Evolutionary conservation across 2,113 vertebrate species (phyloP).

Genomic region (Plectropomus leopardus): DNA sequence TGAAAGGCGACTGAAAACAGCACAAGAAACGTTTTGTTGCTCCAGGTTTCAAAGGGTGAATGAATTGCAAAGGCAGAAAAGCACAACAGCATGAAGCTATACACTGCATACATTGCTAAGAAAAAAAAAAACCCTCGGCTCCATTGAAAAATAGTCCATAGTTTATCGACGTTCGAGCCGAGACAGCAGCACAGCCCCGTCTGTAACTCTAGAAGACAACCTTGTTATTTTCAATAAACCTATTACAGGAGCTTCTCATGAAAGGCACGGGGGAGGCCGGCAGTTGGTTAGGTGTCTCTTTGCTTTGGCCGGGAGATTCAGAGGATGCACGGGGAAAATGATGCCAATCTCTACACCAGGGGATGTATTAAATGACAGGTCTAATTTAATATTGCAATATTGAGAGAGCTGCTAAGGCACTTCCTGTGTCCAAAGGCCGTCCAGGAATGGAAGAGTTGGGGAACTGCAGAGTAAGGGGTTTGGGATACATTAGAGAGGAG

Average conservation of each 20-base stretch:
- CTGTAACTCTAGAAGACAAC: slow-evolving; percentile 79
- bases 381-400: slow-evolving; percentile 80
- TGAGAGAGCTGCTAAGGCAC: slow-evolving; percentile 80
- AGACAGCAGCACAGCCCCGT: slow-evolving; percentile 63
- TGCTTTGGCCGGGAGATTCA: slow-evolving; percentile 63
- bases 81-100: not conserved
- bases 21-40: too few relatives aligned
- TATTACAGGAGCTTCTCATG: slow-evolving; percentile 75
- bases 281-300: slow-evolving; percentile 72
- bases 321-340: slow-evolving; percentile 70
- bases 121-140: not conserved
- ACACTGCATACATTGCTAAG: not conserved
- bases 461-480: slow-evolving; percentile 73
- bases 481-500: slow-evolving; percentile 75
- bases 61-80: slow-evolving; percentile 5
- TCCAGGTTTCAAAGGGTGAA: too few relatives aligned
- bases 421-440: slow-evolving; percentile 80
- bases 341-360: slow-evolving; percentile 73
- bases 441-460: slow-evolving; percentile 68
- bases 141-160: slow-evolving; percentile 43
- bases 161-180: slow-evolving; percentile 65
- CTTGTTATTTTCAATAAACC: slow-evolving; percentile 82
- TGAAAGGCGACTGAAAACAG: too few relatives aligned
- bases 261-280: slow-evolving; percentile 52
- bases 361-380: slow-evolving; percentile 81